Evolutionary conservation across 2,113 vertebrate species (phyloP), one percentile per base, ranked within the genome.

Genomic region (Chauna torquata): DNA sequence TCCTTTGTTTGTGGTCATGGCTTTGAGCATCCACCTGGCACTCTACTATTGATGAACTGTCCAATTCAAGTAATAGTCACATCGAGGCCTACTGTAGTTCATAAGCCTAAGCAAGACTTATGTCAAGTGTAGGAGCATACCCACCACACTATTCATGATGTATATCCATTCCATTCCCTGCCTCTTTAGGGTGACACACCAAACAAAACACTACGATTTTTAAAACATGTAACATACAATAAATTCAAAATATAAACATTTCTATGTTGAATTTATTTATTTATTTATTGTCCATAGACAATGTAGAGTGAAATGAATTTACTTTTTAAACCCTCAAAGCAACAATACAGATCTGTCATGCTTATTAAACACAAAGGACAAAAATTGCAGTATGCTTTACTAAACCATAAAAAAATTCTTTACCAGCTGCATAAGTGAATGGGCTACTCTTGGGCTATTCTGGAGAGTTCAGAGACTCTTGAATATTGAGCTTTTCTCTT

Each of bases 351-450:
- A 45, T 40, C 77, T 66, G 34, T 45, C 4, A 42, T 32, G 16
- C 19, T 76, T 45, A 40, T 16, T 65, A 40, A 85, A 71, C 7
- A 36, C 2, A 34, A 44, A 72, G 32, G 12, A 52, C 9, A 77
- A 34, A 92, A 88, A 36, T 30, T 62, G 2, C 9, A 36, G 22
- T 40, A 54, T 23, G 4, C 3, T 80, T 88, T 86, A 79, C 4
- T 74, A 30, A 22, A 38, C 5, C 3, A 40, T 36, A 6, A 5
- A 78, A 81, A 8, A 70, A 8, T 22, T 45, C 75, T 65, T 92
- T 45, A 27, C 18, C 7, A 47, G 28, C 9, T 3, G 0, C 2
- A 0, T 44, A 89, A 65, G 4, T 34, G 7, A 74, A 45, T 45
- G 80, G 7, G 3, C 74, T 58, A 19, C 8, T 90, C 4, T 25